Base-by-base conservation (phyloP, 2,797 vertebrate genomes). In the Schizopygopsis malacanthus region DNA sequence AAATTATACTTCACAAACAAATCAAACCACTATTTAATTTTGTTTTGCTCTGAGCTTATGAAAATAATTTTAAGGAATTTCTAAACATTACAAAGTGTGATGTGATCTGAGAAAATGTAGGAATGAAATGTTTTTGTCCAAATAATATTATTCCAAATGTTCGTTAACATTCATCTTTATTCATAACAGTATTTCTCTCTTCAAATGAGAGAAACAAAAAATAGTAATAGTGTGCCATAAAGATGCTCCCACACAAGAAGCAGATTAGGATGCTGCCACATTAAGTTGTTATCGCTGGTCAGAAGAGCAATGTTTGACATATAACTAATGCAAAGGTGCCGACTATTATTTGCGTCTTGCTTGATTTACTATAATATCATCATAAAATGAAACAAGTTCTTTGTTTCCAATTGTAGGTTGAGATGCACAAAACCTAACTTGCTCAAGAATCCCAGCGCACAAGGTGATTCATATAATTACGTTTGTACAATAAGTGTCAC, bases 381-480 rank as follows among this genome's bases (percentile, higher is more conserved):
- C 47, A 37, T 4, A 54, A 37, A 22, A 33, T 7, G 18, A 54
- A 4, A 77, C 4, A 37, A 39, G 28, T 43, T 56, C 11, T 59
- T 37, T 78, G 54, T 78, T 78, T 78, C 9, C 33, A 25, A 43
- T 45, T 47, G 37, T 16, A 84, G 72, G 22, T 18, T 47, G 12
- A 52, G 25, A 39, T 12, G 25, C 18, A 41, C 1, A 41, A 22
- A 63, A 28, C 2, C 15, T 71, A 99, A 99, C 89, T 92, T 99
- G 3, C 91, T 99, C 82, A 96, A 94, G 90, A 99, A 99, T 82
- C 93, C 97, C 0, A 93, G 89, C 7, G 98, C 93, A 0, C 94
- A 97, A 94, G 91, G 97, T 99, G 90, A 85, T 93, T 81, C 67
- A 13, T 52, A 33, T 50, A 28, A 75, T 33, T 18, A 37, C 37